Evolutionary conservation across 2,113 vertebrate genomes (phyloP), one percentile per base, ranked within the genome.

Genomic region (Campylorhamphus procurvoides): DNA sequence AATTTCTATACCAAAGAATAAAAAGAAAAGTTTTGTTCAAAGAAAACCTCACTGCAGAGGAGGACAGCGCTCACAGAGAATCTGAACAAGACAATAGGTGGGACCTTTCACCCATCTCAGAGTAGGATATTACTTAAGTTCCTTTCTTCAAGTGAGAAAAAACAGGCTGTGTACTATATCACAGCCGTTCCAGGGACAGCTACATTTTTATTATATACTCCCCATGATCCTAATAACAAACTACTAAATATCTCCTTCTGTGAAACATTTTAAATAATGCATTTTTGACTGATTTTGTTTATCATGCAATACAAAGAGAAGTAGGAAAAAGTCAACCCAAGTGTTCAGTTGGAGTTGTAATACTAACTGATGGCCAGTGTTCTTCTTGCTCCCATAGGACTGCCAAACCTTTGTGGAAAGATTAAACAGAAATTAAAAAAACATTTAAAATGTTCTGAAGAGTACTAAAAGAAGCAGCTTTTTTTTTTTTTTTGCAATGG

Each of bases 91-190:
- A 64, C 16, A 73, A 47, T 0, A 52, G 24, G 1, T 44, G 7
- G 17, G 31, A 87, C 18, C 18, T 73, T 90, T 63, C 60, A 67
- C 22, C 17, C 25, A 55, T 50, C 55, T 87, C 53, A 63, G 29
- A 81, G 35, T 2, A 63, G 27, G 35, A 33, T 16, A 59, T 20
- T 49, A 56, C 31, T 56, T 14, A 15, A 56, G 22, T 35, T 73
- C 52, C 49, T 24, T 60, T 89, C 76, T 60, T 73, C 37, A 58
- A 55, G 35, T 23, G 18, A 83, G 49, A 82, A 56, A 63, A 68
- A 76, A 27, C 18, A 77, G 1, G 0, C 23, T 69, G 27, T 18
- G 23, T 76, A 33, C 0, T 0, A 1, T 17, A 83, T 14, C 6
- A 37, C 11, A 4, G 64, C 22, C 68, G 67, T 42, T 62, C 56